Evolutionary conservation across 2,113 vertebrate species (phyloP), one percentile per base, ranked within the genome.

Genomic region (Coturnix japonica): DNA sequence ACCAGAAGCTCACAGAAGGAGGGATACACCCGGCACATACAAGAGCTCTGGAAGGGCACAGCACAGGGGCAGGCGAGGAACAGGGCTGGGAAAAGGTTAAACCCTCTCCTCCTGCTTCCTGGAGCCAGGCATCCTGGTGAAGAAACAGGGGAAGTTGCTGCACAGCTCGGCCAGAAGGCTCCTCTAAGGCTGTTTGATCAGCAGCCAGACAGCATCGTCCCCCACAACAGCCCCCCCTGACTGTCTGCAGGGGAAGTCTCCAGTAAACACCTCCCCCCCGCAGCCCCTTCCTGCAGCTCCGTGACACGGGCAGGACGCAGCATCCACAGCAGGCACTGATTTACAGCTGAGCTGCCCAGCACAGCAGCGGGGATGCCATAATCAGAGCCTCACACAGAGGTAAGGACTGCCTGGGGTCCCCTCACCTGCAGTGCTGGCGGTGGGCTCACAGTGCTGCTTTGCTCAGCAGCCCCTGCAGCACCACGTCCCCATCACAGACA

Each of bases 111-210:
- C 60, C 41, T 35, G 20, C 86, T 89, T 93, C 92, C 96, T 22
- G 1, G 19, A 61, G 88, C 8, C 88, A 51, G 82, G 85, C 81
- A 70, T 0, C 9, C 44, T 11, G 15, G 60, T 60, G 86, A 53
- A 65, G 60, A 51, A 65, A 59, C 90, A 86, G 90, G 91, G 96
- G 95, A 96, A 96, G 95, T 90, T 1, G 74, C 91, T 59, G 23
- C 6, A 8, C 41, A 78, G 91, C 86, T 77, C 15, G 12, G 90
- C 93, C 85, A 92, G 84, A 65, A 61, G 0, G 74, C 93, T 94
- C 90, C 66, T 94, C 84, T 86, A 3, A 81, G 79, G 81, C 79
- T 93, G 86, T 94, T 93, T 93, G 95, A 95, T 96, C 92, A 2
- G 33, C 1, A 6, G 57, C 93, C 96, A 95, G 81, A 91, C 77